Percentiles rank a stretch among this genome's conserved stretches.
These are phyloP conservation scores for Pangasius sanitwongsei DNA, from an alignment of 2,797 vertebrate species.

Conservation along the genomic window DNA sequence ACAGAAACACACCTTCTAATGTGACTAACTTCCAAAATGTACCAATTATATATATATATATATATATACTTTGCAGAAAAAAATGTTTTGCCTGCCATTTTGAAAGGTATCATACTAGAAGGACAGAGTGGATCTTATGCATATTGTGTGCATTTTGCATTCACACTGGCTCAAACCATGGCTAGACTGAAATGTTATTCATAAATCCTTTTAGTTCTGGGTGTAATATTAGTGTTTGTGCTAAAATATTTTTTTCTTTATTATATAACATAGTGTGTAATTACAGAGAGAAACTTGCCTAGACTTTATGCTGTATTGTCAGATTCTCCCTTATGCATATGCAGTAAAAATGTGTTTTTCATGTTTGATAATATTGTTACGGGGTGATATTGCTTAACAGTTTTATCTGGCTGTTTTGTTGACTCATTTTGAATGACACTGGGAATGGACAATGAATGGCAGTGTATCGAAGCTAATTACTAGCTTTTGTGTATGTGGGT, in stretches of 20 bases:
- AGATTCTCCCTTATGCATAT: background rate
- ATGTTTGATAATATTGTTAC: slow-evolving; percentile 33
- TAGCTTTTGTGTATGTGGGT: slow-evolving; percentile 32
- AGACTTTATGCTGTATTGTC: background rate
- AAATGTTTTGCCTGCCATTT: background rate
- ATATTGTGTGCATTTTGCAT: slow-evolving; percentile 21
- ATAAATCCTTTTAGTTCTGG: slow-evolving; percentile 3
- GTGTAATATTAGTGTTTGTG: slow-evolving; percentile 28
- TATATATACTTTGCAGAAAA: background rate
- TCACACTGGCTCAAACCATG: slow-evolving; percentile 25
- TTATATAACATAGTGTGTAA: background rate
- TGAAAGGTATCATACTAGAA: background rate
- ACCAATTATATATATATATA: background rate
- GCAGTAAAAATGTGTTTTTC: slow-evolving; percentile 10
- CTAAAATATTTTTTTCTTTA: background rate
- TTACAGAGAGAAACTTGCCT: background rate
- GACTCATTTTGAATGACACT: slow-evolving; percentile 17
- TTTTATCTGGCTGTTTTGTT: slow-evolving; percentile 24
- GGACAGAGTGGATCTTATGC: slow-evolving; percentile 6
- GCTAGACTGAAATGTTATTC: slow-evolving; percentile 12
- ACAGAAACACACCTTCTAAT: slow-evolving; percentile 17
- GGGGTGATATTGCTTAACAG: slow-evolving; percentile 38
- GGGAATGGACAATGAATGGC: slow-evolving; percentile 28
- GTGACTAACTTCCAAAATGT: background rate
- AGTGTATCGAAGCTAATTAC: slow-evolving; percentile 31